Base-by-base conservation (phyloP, 2,888 invertebrate genomes). In the Scaptomyza flava region DNA sequence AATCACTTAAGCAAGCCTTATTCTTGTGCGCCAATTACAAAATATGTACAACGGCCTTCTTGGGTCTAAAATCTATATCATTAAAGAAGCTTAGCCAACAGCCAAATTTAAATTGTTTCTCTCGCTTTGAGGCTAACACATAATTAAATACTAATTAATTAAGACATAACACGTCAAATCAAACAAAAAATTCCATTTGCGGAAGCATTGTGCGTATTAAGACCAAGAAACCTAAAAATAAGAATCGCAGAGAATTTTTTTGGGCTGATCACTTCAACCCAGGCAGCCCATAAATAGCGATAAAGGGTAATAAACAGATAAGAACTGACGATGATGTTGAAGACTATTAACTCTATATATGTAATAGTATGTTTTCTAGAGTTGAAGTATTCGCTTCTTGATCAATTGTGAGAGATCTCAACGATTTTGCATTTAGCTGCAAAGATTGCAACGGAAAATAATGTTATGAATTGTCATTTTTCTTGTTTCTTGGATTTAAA, bases 131-230 rank as follows among this genome's bases (percentile, higher is more conserved):
- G 47, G 34, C 52, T 14, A 20, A 14, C 23, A 68, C 63, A 72
- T 69, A 68, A 76, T 76, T 81, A 58, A 69, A 78, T 60, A 64
- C 72, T 79, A 76, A 64, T 77, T 69, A 77, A 60, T 54, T 74
- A 74, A 65, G 57, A 43, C 47, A 62, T 41, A 74, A 71, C 58
- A 62, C 56, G 67, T 68, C 72, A 75, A 54, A 59, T 70, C 72
- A 75, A 52, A 57, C 68, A 33, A 59, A 45, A 61, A 42, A 59
- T 56, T 41, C 61, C 51, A 64, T 59, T 61, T 51, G 73, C 79
- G 72, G 72, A 72, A 74, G 72, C 65, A 8, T 33, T 43, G 47
- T 58, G 46, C 41, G 51, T 56, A 45, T 38, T 42, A 53, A 45
- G 41, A 48, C 4, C 2, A 33, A 42, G 47, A 46, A 50, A 17